Conservation (phyloP, 2,888 invertebrate genomes). For the Esperia sulphurella region DNA sequence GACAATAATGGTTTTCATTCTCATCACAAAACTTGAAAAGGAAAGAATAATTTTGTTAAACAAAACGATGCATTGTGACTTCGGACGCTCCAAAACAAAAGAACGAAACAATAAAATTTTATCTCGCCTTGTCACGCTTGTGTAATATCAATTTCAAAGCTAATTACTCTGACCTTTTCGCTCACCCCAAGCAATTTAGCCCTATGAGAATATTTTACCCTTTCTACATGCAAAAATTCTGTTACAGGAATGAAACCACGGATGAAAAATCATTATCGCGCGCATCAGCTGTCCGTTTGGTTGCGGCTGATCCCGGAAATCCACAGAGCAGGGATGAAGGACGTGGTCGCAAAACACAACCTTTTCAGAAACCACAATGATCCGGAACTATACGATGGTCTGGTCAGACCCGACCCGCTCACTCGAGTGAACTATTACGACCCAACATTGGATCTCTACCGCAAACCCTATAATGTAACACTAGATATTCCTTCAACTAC, state of each 20-base stretch:
- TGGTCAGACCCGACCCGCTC: conserved; percentile 90
- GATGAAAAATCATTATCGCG: conserved; percentile 96
- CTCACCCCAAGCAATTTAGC: conserved; percentile 15
- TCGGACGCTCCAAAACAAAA: conserved; percentile 12
- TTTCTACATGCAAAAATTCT: conserved; percentile 44
- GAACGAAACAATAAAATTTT: conserved; percentile 22
- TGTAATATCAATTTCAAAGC: conserved; percentile 40
- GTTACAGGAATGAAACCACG: conserved; percentile 93
- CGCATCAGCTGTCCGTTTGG: conserved; percentile 98
- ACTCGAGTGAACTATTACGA: conserved; percentile 83
- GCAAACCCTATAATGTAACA: conserved; percentile 79
- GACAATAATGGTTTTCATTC: neutral
- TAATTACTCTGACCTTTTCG: conserved; percentile 42
- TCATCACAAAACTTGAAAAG: neutral
- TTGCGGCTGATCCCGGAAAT: conserved; percentile 94
- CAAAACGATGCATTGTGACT: neutral
- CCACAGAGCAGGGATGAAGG: conserved; percentile 93
- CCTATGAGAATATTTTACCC: conserved; percentile 22
- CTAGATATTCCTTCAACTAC: conserved; percentile 74
- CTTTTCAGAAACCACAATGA: conserved; percentile 94
- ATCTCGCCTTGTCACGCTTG: conserved; percentile 27
- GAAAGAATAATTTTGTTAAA: neutral
- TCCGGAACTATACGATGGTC: conserved; percentile 92
- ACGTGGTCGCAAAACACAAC: conserved; percentile 93
- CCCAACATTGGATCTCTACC: conserved; percentile 81